Percentiles rank a stretch among this genome's conserved stretches.
phyloP scores from a whole-genome alignment of 2,888 invertebrate species.

The Megaustenia siamemsis region DNA sequence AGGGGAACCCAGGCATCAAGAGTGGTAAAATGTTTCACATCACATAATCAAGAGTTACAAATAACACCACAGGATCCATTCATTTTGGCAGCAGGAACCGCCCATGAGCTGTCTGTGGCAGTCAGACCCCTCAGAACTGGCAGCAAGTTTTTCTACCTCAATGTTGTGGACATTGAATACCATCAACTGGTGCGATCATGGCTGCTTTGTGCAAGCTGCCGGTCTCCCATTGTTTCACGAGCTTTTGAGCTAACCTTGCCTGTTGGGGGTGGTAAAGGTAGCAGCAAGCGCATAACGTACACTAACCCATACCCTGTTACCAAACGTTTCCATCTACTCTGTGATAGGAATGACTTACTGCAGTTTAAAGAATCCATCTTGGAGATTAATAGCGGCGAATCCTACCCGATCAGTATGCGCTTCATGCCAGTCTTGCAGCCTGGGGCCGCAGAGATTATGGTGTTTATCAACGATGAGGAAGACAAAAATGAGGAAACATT shows the following conservation, averaged over 20 bases:
- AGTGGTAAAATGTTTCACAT: slow-evolving; percentile 79
- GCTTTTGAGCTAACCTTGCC: slow-evolving; percentile 79
- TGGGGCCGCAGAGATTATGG: slow-evolving; percentile 77
- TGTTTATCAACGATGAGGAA: slow-evolving; percentile 81
- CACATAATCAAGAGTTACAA: slow-evolving; percentile 79
- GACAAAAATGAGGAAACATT: slow-evolving; percentile 81
- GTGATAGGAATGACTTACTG: slow-evolving; percentile 78
- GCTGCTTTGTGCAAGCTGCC: slow-evolving; percentile 79
- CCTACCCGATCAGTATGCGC: slow-evolving; percentile 76
- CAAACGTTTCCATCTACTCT: slow-evolving; percentile 75
- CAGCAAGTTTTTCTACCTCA: slow-evolving; percentile 76
- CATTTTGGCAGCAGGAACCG: slow-evolving; percentile 78
- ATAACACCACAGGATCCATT: slow-evolving; percentile 79
- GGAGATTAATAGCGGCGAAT: slow-evolving; percentile 75
- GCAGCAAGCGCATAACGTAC: slow-evolving; percentile 79
- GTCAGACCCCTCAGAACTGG: slow-evolving; percentile 73
- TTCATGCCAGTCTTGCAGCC: slow-evolving; percentile 77
- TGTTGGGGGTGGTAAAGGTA: slow-evolving; percentile 77
- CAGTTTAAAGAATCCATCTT: slow-evolving; percentile 78
- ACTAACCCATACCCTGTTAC: slow-evolving; percentile 79
- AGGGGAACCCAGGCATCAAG: slow-evolving; percentile 80
- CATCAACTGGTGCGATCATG: slow-evolving; percentile 79
- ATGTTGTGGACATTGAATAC: slow-evolving; percentile 80
- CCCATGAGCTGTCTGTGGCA: slow-evolving; percentile 79
- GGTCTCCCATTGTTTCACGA: slow-evolving; percentile 77